Evolutionary conservation across 1,140 invertebrate species (phyloP).

Genomic region (Brachionus koreanus): DNA sequence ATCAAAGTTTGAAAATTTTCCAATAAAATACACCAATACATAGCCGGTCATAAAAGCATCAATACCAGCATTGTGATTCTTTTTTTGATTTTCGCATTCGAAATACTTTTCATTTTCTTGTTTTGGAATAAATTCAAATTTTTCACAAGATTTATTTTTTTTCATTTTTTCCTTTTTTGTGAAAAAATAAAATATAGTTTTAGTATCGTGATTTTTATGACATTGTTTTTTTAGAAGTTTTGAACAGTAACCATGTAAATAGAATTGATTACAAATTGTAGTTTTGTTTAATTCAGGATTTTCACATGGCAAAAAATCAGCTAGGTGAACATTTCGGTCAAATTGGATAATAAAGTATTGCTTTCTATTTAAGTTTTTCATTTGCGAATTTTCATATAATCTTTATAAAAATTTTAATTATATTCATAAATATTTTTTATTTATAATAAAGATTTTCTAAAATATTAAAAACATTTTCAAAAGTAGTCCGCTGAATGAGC

Average conservation of each 20-base stretch:
- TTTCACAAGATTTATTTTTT: not conserved
- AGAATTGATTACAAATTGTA: conserved; percentile 44
- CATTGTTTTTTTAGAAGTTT: conserved; percentile 52
- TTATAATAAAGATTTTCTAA: too few species aligned
- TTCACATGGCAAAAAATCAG: not conserved
- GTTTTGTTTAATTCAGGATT: not conserved
- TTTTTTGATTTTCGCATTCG: not conserved
- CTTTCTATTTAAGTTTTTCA: not conserved
- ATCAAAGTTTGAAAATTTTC: conserved; percentile 47
- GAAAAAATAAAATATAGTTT: conserved; percentile 50
- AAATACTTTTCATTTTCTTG: not conserved
- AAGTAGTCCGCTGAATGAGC: too few species aligned
- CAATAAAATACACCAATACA: conserved; percentile 52
- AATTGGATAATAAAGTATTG: not conserved
- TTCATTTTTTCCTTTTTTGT: conserved; percentile 46
- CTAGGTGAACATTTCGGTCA: not conserved
- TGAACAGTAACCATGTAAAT: conserved; percentile 57
- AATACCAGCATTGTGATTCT: conserved; percentile 57
- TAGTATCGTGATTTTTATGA: conserved; percentile 56
- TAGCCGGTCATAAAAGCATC: conserved; percentile 62
- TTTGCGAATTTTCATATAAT: not conserved
- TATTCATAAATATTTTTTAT: too few species aligned
- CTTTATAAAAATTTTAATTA: not conserved
- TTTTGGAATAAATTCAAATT: not conserved
- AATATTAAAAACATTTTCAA: too few species aligned